Evolutionary conservation across 2,113 vertebrate species (phyloP).

Genomic region (Pandion haliaetus): DNA sequence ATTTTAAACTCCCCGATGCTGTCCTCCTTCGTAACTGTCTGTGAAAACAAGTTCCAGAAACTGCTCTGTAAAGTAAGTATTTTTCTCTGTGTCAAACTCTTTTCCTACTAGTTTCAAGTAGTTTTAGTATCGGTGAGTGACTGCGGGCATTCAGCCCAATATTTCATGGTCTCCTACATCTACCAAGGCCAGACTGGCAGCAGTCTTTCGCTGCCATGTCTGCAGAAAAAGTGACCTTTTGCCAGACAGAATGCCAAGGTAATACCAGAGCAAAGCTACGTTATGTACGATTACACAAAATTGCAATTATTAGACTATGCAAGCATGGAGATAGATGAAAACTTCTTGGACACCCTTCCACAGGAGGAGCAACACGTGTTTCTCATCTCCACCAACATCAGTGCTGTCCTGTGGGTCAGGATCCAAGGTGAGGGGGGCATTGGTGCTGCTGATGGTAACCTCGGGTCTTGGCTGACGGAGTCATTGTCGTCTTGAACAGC

Average conservation of each 20-base stretch:
- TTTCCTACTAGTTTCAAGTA: background rate
- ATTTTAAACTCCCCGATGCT: background rate
- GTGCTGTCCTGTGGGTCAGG: background rate
- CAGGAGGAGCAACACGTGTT: background rate
- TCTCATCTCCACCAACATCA: background rate
- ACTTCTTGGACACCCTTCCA: background rate
- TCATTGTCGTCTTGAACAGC: background rate
- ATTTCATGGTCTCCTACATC: background rate
- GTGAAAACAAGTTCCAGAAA: background rate
- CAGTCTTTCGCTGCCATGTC: background rate
- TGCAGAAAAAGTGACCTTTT: background rate
- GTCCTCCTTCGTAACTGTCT: background rate
- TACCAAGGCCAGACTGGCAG: background rate
- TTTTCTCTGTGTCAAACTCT: background rate
- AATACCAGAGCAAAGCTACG: background rate
- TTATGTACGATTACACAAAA: background rate
- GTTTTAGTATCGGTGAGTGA: background rate
- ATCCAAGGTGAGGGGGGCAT: background rate
- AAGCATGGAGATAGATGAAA: background rate
- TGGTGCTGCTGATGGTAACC: background rate
- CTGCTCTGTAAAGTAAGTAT: background rate
- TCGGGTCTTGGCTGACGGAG: rapidly evolving
- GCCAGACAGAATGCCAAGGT: background rate
- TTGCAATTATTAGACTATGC: background rate
- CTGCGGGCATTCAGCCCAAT: background rate